Evolutionary conservation across 35 echinoderm and acorn worm species (phyloP).

Genomic region (Lytechinus variegatus): DNA sequence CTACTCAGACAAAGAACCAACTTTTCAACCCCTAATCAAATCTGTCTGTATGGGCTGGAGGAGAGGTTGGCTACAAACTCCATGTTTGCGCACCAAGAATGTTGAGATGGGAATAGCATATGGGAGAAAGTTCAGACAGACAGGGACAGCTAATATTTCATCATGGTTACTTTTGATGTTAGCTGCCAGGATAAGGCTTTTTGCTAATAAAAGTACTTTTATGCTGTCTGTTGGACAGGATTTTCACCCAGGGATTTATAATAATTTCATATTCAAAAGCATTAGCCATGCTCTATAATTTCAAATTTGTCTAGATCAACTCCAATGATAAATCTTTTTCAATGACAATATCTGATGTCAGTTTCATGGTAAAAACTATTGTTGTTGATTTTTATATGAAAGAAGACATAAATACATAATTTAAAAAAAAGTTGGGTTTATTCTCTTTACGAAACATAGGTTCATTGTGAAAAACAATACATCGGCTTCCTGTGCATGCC

Average conservation of each 20-base stretch:
- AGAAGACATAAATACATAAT: too few species aligned
- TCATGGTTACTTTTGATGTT: neutral
- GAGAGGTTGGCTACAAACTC: neutral
- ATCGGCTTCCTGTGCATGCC: too few species aligned
- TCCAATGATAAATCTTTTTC: too few species aligned
- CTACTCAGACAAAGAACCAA: slow-evolving; percentile 13
- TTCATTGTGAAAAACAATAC: too few species aligned
- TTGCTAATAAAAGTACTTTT: neutral
- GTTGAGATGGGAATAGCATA: slow-evolving; percentile 34
- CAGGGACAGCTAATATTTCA: neutral
- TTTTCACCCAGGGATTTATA: neutral
- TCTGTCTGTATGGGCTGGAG: slow-evolving; percentile 32
- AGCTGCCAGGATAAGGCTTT: neutral
- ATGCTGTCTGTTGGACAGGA: neutral
- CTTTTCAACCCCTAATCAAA: slow-evolving; percentile 20
- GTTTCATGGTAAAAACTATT: too few species aligned
- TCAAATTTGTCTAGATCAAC: too few species aligned
- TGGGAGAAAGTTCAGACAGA: neutral
- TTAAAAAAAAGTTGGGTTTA: too few species aligned
- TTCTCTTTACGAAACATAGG: too few species aligned
- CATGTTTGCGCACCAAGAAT: slow-evolving; percentile 15
- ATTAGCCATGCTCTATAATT: too few species aligned
- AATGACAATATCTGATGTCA: too few species aligned
- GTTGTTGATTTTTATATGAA: too few species aligned
- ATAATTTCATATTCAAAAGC: neutral